These are phyloP conservation scores for Dermatophagoides farinae DNA, from an alignment of 1,140 invertebrate species.

Conservation along the genomic window DNA sequence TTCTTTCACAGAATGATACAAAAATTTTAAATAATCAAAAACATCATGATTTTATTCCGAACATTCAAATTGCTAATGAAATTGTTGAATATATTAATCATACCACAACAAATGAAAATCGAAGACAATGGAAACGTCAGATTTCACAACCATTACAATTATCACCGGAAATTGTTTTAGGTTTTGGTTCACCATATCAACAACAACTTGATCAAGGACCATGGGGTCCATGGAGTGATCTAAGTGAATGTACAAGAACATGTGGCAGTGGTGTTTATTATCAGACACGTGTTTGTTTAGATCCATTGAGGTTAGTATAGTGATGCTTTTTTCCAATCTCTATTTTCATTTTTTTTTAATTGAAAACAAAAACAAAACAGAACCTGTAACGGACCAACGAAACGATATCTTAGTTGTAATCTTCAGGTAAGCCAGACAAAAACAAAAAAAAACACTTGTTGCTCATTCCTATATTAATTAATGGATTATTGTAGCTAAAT, in stretches of 20 bases:
- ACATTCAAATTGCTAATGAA: too few relatives aligned
- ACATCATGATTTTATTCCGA: too few relatives aligned
- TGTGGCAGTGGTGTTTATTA: slow-evolving; percentile 69
- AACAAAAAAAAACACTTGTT: not conserved
- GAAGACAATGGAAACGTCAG: too few relatives aligned
- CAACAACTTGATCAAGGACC: slow-evolving; percentile 16
- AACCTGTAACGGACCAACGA: slow-evolving; percentile 47
- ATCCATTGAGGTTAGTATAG: not conserved
- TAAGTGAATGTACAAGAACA: slow-evolving; percentile 54
- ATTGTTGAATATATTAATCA: too few relatives aligned
- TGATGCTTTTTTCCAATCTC: slow-evolving; percentile 16
- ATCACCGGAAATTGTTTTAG: too few relatives aligned
- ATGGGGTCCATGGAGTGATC: slow-evolving; percentile 42
- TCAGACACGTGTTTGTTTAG: slow-evolving; percentile 22
- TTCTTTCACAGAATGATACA: too few relatives aligned
- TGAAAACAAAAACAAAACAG: slow-evolving; percentile 37
- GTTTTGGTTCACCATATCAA: too few relatives aligned
- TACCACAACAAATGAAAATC: too few relatives aligned
- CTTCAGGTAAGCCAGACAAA: slow-evolving; percentile 39
- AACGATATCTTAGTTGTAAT: slow-evolving; percentile 71
- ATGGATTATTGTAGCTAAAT: slow-evolving; percentile 1
- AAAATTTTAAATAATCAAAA: too few relatives aligned
- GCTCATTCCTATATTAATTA: not conserved
- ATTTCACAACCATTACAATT: too few relatives aligned
- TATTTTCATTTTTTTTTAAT: too few relatives aligned